phyloP scores from a whole-genome alignment of 2,888 invertebrate genomes.

The Dyspetes luteomarginatus region DNA sequence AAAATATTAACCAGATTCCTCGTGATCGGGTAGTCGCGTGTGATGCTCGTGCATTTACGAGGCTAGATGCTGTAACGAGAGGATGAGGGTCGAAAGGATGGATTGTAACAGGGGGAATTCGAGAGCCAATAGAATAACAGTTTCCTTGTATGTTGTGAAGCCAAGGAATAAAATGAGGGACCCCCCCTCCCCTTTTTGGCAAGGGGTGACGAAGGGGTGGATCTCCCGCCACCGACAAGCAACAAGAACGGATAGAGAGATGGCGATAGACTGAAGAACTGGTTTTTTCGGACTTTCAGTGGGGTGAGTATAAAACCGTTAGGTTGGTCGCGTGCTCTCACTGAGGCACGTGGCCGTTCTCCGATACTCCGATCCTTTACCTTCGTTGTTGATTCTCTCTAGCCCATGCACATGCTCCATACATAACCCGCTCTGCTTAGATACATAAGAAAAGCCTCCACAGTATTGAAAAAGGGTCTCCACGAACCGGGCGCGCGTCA shows the following conservation, averaged over 20 bases:
- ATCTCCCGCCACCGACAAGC: conserved; percentile 33
- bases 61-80: conserved; percentile 63
- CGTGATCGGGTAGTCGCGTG: conserved; percentile 9
- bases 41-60: conserved; percentile 59
- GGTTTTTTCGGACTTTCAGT: conserved; percentile 75
- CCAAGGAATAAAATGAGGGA: conserved; percentile 65
- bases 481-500: conserved; percentile 39
- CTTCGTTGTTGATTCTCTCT: conserved; percentile 19
- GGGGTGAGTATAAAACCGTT: conserved; percentile 82
- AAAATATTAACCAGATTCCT: conserved; percentile 66
- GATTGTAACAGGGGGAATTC: conserved; percentile 70
- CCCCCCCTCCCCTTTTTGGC: conserved; percentile 64
- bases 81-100: conserved; percentile 69
- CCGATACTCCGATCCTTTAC: conserved; percentile 65
- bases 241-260: conserved; percentile 42
- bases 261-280: conserved; percentile 74
- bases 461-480: conserved; percentile 54
- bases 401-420: conserved; percentile 49
- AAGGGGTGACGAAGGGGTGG: conserved; percentile 77
- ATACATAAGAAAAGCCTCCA: conserved; percentile 54
- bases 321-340: conserved; percentile 82
- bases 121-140: conserved; percentile 81
- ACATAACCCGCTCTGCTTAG: conserved; percentile 44
- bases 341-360: conserved; percentile 80
- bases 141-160: conserved; percentile 78